Evolutionary conservation across 1,140 invertebrate species (phyloP).

Genomic region (Atta colombica): DNA sequence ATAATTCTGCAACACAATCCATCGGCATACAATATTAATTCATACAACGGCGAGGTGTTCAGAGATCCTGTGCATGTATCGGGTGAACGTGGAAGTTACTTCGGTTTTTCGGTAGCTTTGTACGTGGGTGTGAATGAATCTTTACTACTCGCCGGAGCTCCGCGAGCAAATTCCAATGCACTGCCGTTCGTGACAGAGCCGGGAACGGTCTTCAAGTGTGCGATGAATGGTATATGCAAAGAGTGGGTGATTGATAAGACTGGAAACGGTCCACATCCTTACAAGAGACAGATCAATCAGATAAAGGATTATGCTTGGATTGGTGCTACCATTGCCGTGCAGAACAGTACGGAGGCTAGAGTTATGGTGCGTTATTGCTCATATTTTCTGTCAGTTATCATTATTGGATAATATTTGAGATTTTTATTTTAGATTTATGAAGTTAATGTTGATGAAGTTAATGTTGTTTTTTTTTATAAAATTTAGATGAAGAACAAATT

Average conservation of each 20-base stretch:
- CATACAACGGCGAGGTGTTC: constrained; percentile 65
- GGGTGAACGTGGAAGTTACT: constrained; percentile 73
- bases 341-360: constrained; percentile 71
- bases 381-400: background rate
- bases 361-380: constrained; percentile 72
- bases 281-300: constrained; percentile 47
- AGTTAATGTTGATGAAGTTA: background rate
- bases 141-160: constrained; percentile 76
- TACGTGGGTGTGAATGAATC: constrained; percentile 61
- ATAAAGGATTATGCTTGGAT: constrained; percentile 75
- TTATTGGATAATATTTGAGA: background rate
- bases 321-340: constrained; percentile 74
- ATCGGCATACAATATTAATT: constrained; percentile 74
- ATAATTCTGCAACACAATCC: constrained; percentile 1
- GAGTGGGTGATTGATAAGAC: constrained; percentile 68
- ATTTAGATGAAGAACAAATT: background rate
- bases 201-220: constrained; percentile 76
- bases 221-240: constrained; percentile 57
- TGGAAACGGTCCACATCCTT: constrained; percentile 9
- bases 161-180: constrained; percentile 73
- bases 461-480: background rate
- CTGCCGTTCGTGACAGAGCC: constrained; percentile 70
- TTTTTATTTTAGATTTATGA: background rate
- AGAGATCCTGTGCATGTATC: constrained; percentile 55
- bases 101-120: constrained; percentile 77